These are phyloP conservation scores for Dipodomys stephensi DNA, from an alignment of 2,113 vertebrate genomes.

Conservation along the genomic window DNA sequence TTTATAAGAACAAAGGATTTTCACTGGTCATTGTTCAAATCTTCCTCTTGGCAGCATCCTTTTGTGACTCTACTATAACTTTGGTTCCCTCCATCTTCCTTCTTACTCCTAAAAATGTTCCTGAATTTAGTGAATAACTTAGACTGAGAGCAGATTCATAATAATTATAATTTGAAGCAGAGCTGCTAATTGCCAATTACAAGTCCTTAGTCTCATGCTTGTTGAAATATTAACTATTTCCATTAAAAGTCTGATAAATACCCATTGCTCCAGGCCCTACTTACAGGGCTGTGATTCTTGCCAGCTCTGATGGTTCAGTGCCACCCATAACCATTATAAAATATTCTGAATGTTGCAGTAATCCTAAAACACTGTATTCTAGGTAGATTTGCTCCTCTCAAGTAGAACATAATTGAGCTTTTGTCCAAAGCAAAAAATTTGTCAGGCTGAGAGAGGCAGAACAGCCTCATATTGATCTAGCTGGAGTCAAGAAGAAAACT, in stretches of 20 bases:
- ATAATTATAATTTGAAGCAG: background rate
- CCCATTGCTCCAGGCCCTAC: background rate
- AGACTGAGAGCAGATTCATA: background rate
- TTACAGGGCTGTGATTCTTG: too few species aligned
- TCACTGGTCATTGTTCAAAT: background rate
- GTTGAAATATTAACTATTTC: conserved; percentile 25
- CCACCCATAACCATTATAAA: background rate
- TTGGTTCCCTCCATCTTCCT: background rate
- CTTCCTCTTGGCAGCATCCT: background rate
- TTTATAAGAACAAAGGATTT: background rate
- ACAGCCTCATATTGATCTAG: background rate
- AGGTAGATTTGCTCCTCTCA: background rate
- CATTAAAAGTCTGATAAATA: background rate
- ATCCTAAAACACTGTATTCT: background rate
- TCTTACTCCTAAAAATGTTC: conserved; percentile 2
- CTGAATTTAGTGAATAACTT: conserved; percentile 9
- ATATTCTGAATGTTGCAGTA: background rate
- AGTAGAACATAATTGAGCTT: background rate
- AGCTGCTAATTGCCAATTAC: background rate
- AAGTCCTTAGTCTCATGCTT: background rate
- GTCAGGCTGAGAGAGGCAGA: background rate
- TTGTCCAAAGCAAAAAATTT: background rate
- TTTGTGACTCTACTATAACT: background rate
- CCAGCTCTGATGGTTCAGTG: background rate
- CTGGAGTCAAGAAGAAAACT: background rate